Evolutionary conservation across 2,113 vertebrate species (phyloP).

Genomic region (Otus sunia): DNA sequence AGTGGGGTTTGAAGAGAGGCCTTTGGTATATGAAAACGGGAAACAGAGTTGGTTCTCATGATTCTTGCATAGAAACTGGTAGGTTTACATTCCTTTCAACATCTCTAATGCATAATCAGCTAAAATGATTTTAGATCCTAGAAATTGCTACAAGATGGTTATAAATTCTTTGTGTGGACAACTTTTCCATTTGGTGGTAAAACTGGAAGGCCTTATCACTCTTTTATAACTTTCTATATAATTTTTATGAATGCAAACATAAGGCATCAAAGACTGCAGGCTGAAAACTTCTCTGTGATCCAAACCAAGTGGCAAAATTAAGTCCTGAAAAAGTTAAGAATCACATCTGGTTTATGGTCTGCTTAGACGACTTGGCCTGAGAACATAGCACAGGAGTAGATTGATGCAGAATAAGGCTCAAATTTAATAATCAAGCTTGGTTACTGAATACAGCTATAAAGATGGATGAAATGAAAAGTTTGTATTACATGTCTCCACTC

Average conservation of each 20-base stretch:
- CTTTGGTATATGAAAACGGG: neutral
- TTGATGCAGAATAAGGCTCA: conserved; percentile 58
- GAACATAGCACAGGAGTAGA: conserved; percentile 63
- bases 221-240: conserved; percentile 78
- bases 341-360: conserved; percentile 72
- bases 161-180: conserved; percentile 73
- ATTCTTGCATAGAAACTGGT: conserved; percentile 59
- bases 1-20: neutral
- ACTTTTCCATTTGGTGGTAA: conserved; percentile 76
- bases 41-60: neutral
- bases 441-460: conserved; percentile 64
- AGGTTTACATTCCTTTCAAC: conserved; percentile 63
- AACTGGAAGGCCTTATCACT: conserved; percentile 73
- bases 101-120: conserved; percentile 61
- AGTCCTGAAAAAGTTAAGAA: conserved; percentile 57
- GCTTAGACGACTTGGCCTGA: conserved; percentile 58
- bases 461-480: conserved; percentile 54
- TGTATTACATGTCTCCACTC: conserved; percentile 43
- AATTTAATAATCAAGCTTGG: conserved; percentile 62
- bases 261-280: conserved; percentile 70
- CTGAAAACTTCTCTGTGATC: conserved; percentile 63
- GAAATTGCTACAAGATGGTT: conserved; percentile 78
- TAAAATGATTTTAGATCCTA: conserved; percentile 60
- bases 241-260: conserved; percentile 76
- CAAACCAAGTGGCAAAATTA: conserved; percentile 68